Conservation (phyloP, 2,797 vertebrate genomes). For the Lagodon rhomboides region DNA sequence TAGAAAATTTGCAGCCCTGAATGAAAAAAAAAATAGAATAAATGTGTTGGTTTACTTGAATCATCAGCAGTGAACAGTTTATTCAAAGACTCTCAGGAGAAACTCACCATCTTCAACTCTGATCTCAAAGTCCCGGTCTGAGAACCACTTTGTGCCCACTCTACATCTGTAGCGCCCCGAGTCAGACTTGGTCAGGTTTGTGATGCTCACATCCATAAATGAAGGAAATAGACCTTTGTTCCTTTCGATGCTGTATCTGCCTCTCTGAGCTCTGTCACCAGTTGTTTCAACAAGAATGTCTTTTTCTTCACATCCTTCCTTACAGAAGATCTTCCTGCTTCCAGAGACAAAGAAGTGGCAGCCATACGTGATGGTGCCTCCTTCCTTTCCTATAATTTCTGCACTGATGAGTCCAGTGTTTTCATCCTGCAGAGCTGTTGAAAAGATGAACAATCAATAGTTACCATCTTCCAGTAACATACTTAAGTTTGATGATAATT, state of each 20-base stretch:
- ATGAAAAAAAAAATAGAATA: neutral
- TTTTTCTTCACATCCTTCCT: neutral
- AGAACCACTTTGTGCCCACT: neutral
- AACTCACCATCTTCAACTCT: slow-evolving; percentile 44
- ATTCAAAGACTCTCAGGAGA: slow-evolving; percentile 2
- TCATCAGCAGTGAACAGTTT: neutral
- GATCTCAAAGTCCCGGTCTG: slow-evolving; percentile 12
- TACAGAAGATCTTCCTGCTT: neutral
- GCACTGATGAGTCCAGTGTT: too few relatives aligned
- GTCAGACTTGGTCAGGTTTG: neutral
- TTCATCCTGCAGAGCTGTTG: too few relatives aligned
- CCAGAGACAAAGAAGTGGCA: neutral
- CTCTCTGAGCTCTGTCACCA: neutral
- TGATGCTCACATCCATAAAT: slow-evolving; percentile 44
- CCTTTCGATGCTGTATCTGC: too few relatives aligned
- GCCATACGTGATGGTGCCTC: neutral
- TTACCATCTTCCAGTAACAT: too few relatives aligned
- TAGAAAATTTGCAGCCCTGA: slow-evolving; percentile 1
- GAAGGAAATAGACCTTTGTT: too few relatives aligned
- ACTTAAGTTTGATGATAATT: too few relatives aligned
- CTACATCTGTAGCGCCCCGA: slow-evolving; percentile 34
- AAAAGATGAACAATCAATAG: too few relatives aligned
- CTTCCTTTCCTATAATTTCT: neutral
- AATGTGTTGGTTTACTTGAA: neutral
- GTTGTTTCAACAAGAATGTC: neutral